Conservation (phyloP, 2,797 vertebrate species). For the Labeo calbasu region DNA sequence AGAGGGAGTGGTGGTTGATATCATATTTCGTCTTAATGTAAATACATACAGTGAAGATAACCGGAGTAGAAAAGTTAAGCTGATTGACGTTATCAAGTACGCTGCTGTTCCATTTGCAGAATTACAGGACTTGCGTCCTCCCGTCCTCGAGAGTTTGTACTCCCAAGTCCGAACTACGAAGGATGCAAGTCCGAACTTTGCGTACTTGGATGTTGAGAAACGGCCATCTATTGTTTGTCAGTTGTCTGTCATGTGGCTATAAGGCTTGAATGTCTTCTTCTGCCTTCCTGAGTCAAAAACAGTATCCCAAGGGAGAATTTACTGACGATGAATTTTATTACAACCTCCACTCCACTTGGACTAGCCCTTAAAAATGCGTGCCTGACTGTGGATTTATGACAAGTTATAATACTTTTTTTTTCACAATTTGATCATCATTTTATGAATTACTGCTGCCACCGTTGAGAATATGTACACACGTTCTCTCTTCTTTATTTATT, state of each 20-base stretch:
- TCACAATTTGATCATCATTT: not conserved
- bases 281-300: conserved; percentile 1
- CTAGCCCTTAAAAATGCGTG: not conserved
- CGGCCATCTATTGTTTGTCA: conserved; percentile 24
- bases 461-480: not conserved
- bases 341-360: not conserved
- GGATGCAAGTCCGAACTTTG: too few species aligned
- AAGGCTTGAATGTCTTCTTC: not conserved
- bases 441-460: not conserved
- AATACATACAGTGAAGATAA: too few species aligned
- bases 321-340: not conserved
- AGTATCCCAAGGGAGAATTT: not conserved
- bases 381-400: not conserved
- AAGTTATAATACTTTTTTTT: too few species aligned
- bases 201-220: too few species aligned
- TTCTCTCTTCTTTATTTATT: not conserved
- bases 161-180: too few species aligned
- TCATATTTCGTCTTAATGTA: too few species aligned
- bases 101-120: too few species aligned
- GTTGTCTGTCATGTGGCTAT: not conserved
- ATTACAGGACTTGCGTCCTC: too few species aligned
- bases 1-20: too few species aligned
- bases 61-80: too few species aligned
- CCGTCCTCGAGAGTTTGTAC: too few species aligned
- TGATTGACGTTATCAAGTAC: too few species aligned